Conservation (phyloP, 2,113 vertebrate genomes). For the Sinosuthora webbiana region DNA sequence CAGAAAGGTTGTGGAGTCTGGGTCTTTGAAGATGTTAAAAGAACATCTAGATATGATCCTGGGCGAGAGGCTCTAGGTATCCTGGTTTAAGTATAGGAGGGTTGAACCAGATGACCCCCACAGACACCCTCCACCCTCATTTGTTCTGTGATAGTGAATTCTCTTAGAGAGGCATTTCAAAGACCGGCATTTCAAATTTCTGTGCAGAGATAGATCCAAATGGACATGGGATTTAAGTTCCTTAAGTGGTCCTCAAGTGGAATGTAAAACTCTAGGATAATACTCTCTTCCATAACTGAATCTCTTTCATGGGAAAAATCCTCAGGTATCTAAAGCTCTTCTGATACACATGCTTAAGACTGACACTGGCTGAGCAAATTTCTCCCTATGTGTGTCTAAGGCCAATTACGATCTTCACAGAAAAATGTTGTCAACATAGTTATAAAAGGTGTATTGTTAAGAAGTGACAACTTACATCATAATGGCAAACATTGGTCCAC, state of each 20-base stretch:
- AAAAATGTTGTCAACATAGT: not conserved
- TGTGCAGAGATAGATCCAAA: not conserved
- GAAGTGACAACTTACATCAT: not conserved
- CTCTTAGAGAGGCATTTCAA: not conserved
- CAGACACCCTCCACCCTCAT: not conserved
- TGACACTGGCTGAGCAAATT: not conserved
- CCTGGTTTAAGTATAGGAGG: accelerated
- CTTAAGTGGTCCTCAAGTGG: not conserved
- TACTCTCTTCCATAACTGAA: not conserved
- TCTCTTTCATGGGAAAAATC: not conserved
- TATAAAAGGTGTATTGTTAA: not conserved
- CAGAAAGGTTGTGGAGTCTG: not conserved
- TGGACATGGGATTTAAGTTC: not conserved
- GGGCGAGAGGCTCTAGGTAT: not conserved
- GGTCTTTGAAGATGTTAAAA: not conserved
- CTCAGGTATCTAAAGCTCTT: not conserved
- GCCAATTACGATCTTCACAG: not conserved
- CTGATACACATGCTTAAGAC: not conserved
- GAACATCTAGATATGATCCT: accelerated
- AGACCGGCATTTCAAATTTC: not conserved
- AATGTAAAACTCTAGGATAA: not conserved
- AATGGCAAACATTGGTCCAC: not conserved
- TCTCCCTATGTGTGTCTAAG: not conserved
- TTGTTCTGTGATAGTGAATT: not conserved
- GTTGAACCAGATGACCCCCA: not conserved